phyloP scores from a whole-genome alignment of 2,797 vertebrate genomes.

The Megalops cyprinoides region DNA sequence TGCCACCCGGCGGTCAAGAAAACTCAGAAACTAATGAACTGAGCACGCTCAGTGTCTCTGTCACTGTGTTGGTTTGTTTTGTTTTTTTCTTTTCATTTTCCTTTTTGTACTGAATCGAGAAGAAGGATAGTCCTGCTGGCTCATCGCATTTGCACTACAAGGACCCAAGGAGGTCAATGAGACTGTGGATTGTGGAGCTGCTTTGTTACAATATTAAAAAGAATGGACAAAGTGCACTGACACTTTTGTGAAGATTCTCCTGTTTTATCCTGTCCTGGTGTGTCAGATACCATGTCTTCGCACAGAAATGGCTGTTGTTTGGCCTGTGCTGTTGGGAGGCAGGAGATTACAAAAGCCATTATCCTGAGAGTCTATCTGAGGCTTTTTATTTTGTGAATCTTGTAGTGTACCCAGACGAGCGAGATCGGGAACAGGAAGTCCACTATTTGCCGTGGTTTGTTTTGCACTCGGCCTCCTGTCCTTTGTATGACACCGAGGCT shows the following conservation, averaged over 20 bases:
- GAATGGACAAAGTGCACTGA: background rate
- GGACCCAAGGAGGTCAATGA: background rate
- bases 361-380: conserved; percentile 1
- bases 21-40: background rate
- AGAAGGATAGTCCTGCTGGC: conserved; percentile 22
- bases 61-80: background rate
- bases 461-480: conserved; percentile 25
- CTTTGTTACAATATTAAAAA: conserved; percentile 1
- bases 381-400: conserved; percentile 1
- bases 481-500: background rate
- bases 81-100: background rate
- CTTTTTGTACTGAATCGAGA: conserved; percentile 22
- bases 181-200: conserved; percentile 9
- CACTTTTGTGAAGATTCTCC: background rate
- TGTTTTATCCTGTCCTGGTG: background rate
- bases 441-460: background rate
- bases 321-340: background rate
- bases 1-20: background rate
- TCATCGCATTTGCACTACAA: conserved; percentile 31
- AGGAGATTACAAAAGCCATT: background rate
- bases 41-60: background rate
- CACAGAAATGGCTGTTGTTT: too few relatives aligned
- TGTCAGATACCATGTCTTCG: background rate
- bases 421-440: background rate
- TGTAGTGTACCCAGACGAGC: background rate